Base-by-base conservation (phyloP, 2,888 invertebrate species). In the Hydropsyche betteni region DNA sequence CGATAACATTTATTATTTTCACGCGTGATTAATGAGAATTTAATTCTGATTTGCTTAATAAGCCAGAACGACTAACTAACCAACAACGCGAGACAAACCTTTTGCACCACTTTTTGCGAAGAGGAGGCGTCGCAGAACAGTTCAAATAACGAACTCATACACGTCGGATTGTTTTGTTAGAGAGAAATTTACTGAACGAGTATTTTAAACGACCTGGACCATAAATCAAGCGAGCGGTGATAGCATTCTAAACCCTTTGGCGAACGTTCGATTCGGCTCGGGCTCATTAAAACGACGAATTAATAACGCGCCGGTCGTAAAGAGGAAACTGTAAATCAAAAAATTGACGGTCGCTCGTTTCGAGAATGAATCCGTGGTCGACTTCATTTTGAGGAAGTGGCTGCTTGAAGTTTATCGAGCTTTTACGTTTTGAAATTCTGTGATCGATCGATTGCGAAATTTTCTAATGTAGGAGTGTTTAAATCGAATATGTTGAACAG, bases 161-260 rank as follows among this genome's bases (percentile, higher is more conserved):
- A 16, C 34, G 64, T 64, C 33, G 64, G 64, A 64, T 64, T 64
- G 64, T 64, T 64, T 64, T 34, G 64, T 64, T 64, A 64, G 64
- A 34, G 64, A 64, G 58, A 58, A 72, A 72, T 72, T 72, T 72
- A 72, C 58, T 33, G 34, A 55, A 55, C 72, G 44, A 36, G 72
- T 72, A 34, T 72, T 58, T 64, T 55, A 58, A 72, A 72, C 50
- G 34, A 61, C 38, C 38, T 24, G 55, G 36, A 44, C 44, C 58
- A 36, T 72, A 72, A 72, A 72, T 72, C 72, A 72, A 72, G 44
- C 14, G 55, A 14, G 24, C 50, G 50, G 72, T 38, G 72, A 72
- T 58, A 58, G 58, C 34, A 36, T 14, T 55, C 44, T 34, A 55
- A 24, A 58, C 58, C 72, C 72, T 58, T 72, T 70, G 70, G 52